phyloP scores from a whole-genome alignment of 30 jellyfish, hydroid and myxozoan species.

The Haliclystus octoradiatus region DNA sequence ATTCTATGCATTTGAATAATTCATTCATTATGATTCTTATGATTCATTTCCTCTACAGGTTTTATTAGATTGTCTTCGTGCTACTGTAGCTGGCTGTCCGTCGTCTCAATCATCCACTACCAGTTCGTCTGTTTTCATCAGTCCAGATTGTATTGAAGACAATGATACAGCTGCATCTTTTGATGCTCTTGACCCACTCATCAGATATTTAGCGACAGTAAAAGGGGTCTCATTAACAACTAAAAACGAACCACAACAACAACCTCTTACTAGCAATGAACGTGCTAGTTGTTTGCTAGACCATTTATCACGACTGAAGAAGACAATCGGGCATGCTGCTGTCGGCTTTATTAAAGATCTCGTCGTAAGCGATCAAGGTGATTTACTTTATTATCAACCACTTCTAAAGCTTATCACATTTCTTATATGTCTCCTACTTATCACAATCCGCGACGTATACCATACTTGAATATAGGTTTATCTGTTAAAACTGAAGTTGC shows the following conservation, averaged over 20 bases:
- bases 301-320: slow-evolving; percentile 68
- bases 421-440: no score
- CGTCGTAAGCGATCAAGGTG: neutral
- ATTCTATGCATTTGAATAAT: no score
- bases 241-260: neutral
- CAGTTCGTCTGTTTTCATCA: slow-evolving; percentile 72
- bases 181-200: slow-evolving; percentile 84
- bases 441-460: no score
- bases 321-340: slow-evolving; percentile 51
- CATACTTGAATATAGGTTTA: no score
- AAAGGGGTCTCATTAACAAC: neutral
- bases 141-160: slow-evolving; percentile 94
- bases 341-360: slow-evolving; percentile 45
- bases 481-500: no score
- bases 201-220: slow-evolving; percentile 53
- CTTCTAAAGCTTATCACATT: no score
- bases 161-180: slow-evolving; percentile 55
- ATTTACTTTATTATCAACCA: no score
- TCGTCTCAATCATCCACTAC: slow-evolving; percentile 76
- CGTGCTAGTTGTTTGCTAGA: slow-evolving; percentile 67
- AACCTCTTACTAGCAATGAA: slow-evolving; percentile 34
- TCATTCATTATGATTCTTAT: no score
- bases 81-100: slow-evolving; percentile 23
- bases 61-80: slow-evolving; percentile 76
- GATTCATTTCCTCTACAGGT: slow-evolving; percentile 29